These are phyloP conservation scores for Chironomus tepperi DNA, from an alignment of 1,140 invertebrate genomes.

Conservation along the genomic window DNA sequence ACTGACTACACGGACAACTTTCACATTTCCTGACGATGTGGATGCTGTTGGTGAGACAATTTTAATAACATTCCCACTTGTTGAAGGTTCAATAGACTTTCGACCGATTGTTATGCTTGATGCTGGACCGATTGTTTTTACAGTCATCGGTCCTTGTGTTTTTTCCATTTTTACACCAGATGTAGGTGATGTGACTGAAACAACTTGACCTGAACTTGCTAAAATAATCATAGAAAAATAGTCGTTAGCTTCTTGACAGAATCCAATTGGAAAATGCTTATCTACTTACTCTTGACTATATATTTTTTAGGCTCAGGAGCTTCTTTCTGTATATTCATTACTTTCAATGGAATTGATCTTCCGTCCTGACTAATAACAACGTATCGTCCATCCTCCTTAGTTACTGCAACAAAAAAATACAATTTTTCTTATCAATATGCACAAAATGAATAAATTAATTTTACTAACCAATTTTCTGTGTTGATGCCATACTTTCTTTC, in stretches of 20 bases:
- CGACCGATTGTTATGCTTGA: not conserved
- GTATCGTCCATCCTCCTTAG: not conserved
- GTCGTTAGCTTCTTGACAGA: not conserved
- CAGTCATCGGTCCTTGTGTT: not conserved
- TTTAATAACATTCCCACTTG: not conserved
- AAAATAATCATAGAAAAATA: not conserved
- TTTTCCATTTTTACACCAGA: conserved; percentile 5
- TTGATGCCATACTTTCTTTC: not conserved
- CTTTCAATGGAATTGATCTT: conserved; percentile 2
- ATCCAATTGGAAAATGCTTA: conserved; percentile 3
- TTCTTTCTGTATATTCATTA: not conserved
- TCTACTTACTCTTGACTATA: not conserved
- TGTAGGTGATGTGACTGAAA: not conserved
- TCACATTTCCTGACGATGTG: not conserved
- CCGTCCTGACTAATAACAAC: not conserved
- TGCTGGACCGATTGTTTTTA: not conserved
- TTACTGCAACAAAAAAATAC: not conserved
- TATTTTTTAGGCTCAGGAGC: not conserved
- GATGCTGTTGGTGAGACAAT: not conserved
- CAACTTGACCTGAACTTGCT: not conserved
- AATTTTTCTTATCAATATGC: not conserved
- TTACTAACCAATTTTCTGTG: not conserved
- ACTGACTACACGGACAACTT: not conserved
- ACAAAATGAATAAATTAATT: not conserved
- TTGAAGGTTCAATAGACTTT: not conserved